Conservation (phyloP, 2,888 invertebrate species). For the Patella ulyssiponensis region DNA sequence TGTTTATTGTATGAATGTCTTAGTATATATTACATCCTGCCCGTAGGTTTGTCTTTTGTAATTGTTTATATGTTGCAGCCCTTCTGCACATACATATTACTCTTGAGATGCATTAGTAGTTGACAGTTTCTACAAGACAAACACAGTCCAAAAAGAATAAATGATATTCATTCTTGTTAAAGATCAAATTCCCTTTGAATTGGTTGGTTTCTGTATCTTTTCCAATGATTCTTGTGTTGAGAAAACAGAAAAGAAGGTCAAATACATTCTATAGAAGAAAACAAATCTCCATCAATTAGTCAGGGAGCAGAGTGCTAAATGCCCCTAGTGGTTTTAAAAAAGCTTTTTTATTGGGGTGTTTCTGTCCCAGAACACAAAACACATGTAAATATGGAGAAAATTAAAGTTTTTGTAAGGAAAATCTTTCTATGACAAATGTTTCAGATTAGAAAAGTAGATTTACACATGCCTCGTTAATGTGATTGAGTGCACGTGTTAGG, state of each 20-base stretch:
- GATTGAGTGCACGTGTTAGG: not conserved
- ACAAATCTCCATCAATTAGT: constrained; percentile 26
- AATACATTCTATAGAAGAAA: constrained; percentile 14
- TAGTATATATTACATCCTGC: too few relatives aligned
- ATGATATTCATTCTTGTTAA: constrained; percentile 20
- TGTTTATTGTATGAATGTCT: too few relatives aligned
- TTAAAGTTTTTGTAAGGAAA: constrained; percentile 26
- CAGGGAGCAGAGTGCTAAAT: constrained; percentile 15
- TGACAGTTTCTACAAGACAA: constrained; percentile 16
- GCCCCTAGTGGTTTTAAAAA: not conserved
- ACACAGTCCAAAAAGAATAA: constrained; percentile 14
- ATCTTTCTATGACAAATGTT: constrained; percentile 19
- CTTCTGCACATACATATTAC: too few relatives aligned
- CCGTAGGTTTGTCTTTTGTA: too few relatives aligned
- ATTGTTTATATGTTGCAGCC: too few relatives aligned
- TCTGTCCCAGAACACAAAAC: not conserved
- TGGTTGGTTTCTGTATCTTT: constrained; percentile 22
- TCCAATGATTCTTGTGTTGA: constrained; percentile 20
- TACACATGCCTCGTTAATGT: too few relatives aligned
- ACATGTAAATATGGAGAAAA: constrained; percentile 20
- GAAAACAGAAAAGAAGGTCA: constrained; percentile 16
- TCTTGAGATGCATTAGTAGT: too few relatives aligned
- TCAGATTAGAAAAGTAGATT: constrained; percentile 5
- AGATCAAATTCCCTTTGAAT: constrained; percentile 25
- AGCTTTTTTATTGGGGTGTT: too few relatives aligned